Evolutionary conservation across 2,888 invertebrate species (phyloP).

Genomic region (Coelopa pilipes): DNA sequence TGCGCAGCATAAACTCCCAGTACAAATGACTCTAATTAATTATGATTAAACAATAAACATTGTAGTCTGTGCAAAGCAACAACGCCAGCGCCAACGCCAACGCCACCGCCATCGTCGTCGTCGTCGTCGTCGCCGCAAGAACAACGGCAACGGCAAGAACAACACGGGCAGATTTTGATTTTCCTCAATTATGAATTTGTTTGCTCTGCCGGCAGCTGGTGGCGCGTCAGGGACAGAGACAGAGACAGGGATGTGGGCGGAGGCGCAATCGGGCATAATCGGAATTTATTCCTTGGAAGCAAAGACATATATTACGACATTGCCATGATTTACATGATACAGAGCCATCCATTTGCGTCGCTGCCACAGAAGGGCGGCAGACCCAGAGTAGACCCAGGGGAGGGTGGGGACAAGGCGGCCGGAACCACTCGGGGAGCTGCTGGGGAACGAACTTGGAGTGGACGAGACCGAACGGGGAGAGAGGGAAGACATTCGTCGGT

Average conservation of each 20-base stretch:
- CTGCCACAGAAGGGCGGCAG: too few species aligned
- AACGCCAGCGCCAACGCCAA: too few species aligned
- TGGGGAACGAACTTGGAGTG: too few species aligned
- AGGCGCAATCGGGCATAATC: not conserved
- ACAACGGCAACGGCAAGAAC: not conserved
- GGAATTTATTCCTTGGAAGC: constrained; percentile 9
- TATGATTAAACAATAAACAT: constrained; percentile 17
- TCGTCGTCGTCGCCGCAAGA: not conserved
- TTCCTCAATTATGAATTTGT: constrained; percentile 12
- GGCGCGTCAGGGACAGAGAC: not conserved
- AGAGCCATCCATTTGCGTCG: not conserved
- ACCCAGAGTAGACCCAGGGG: too few species aligned
- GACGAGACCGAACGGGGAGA: too few species aligned
- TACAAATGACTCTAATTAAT: constrained; percentile 29
- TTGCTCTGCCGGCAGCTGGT: not conserved
- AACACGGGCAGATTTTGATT: not conserved
- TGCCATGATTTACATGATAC: not conserved
- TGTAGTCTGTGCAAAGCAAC: too few species aligned
- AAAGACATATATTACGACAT: constrained; percentile 2
- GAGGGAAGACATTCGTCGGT: too few species aligned
- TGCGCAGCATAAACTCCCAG: not conserved
- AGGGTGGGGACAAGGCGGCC: too few species aligned
- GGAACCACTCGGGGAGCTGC: too few species aligned
- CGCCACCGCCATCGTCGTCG: too few species aligned
- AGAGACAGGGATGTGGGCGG: not conserved